Conservation (phyloP, 2,888 invertebrate species). For the Alloscopus bannaensis region DNA sequence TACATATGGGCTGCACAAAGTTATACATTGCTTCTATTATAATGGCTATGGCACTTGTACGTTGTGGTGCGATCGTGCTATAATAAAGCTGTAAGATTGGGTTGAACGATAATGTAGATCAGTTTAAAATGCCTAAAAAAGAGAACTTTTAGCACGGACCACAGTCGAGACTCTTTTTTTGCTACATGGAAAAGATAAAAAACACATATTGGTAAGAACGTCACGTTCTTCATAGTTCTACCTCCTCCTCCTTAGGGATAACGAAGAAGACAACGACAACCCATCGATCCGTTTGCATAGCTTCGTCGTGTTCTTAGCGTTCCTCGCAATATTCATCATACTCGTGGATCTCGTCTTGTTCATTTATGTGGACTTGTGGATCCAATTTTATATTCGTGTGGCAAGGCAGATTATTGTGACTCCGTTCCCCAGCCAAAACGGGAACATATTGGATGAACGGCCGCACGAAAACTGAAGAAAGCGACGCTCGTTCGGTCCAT, state of each 20-base stretch:
- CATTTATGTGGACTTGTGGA: slow-evolving; percentile 54
- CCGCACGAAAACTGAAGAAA: not conserved
- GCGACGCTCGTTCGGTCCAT: too few species aligned
- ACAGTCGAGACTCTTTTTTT: not conserved
- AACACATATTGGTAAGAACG: slow-evolving; percentile 24
- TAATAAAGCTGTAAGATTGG: not conserved
- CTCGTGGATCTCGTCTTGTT: slow-evolving; percentile 49
- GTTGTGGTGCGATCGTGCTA: not conserved
- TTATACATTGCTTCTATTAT: too few species aligned
- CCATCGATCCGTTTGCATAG: slow-evolving; percentile 53
- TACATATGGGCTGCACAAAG: too few species aligned
- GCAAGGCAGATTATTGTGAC: slow-evolving; percentile 46
- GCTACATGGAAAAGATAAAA: not conserved
- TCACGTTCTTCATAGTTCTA: slow-evolving; percentile 31
- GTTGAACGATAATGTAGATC: not conserved
- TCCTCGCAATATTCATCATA: slow-evolving; percentile 56
- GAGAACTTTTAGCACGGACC: not conserved
- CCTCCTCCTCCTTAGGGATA: slow-evolving; percentile 35
- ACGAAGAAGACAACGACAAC: slow-evolving; percentile 42
- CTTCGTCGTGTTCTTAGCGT: slow-evolving; percentile 46
- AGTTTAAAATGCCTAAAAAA: not conserved
- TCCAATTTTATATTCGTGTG: slow-evolving; percentile 42
- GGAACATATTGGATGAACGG: slow-evolving; percentile 14
- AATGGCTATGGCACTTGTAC: not conserved
- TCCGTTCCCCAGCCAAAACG: slow-evolving; percentile 24